Evolutionary conservation across 2,888 invertebrate genomes (phyloP).

Genomic region (Brenthis daphne): DNA sequence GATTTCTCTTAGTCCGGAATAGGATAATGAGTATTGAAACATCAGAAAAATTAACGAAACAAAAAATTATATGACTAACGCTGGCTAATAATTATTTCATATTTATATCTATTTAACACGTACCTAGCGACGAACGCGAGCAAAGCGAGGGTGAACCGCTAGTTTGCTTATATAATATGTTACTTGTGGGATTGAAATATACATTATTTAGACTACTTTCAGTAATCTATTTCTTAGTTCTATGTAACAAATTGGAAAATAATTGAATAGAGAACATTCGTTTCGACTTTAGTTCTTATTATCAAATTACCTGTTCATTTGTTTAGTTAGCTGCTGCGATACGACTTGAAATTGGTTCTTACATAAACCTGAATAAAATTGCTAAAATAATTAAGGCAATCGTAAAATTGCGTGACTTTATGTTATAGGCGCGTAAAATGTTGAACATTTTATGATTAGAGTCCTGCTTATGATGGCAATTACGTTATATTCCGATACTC

Average conservation of each 20-base stretch:
- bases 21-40: too few relatives aligned
- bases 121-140: too few relatives aligned
- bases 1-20: too few relatives aligned
- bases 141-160: too few relatives aligned
- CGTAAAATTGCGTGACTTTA: conserved; percentile 32
- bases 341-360: neutral
- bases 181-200: neutral
- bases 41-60: too few relatives aligned
- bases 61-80: too few relatives aligned
- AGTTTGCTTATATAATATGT: too few relatives aligned
- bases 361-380: neutral
- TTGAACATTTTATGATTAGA: conserved; percentile 23
- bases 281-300: neutral
- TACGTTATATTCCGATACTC: neutral
- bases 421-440: conserved; percentile 20
- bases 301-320: neutral
- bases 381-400: conserved; percentile 21
- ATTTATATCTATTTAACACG: too few relatives aligned
- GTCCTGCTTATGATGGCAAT: neutral
- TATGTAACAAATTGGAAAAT: neutral
- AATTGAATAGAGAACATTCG: neutral
- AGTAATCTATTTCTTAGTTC: neutral
- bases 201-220: neutral
- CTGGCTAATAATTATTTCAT: too few relatives aligned
- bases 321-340: too few relatives aligned